Evolutionary conservation across 2,113 vertebrate species (phyloP).

Genomic region (Rhea pennata): DNA sequence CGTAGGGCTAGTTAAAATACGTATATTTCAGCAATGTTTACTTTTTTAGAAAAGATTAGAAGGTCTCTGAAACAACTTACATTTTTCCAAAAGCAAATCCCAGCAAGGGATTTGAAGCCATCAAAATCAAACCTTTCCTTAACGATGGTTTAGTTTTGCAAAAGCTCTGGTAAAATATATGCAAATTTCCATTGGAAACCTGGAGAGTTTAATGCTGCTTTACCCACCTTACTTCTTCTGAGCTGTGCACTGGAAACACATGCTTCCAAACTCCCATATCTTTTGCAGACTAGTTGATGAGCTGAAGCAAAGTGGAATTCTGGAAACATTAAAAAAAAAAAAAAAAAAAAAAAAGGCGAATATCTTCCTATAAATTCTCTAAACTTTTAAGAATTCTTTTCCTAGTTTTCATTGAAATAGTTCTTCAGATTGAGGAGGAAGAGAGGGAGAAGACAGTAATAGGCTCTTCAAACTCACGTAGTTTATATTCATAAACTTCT

Average conservation of each 20-base stretch:
- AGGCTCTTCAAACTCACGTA: neutral
- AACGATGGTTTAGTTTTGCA: neutral
- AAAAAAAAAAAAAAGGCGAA: neutral
- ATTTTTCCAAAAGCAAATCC: too few species aligned
- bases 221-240: neutral
- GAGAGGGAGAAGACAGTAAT: rapidly evolving
- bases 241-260: neutral
- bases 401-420: neutral
- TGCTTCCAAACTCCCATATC: neutral
- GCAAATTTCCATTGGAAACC: neutral
- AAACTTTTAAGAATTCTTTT: neutral
- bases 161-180: neutral
- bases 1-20: neutral
- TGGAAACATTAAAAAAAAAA: neutral
- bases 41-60: neutral
- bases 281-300: neutral
- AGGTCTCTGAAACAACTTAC: neutral
- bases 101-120: neutral
- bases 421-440: neutral
- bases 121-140: neutral
- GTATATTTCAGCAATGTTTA: neutral
- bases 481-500: neutral
- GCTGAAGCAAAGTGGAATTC: neutral
- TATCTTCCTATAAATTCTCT: neutral
- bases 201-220: neutral